Evolutionary conservation across 2,113 vertebrate genomes (phyloP), one percentile per base, ranked within the genome.

Genomic region (Archilochus colubris): DNA sequence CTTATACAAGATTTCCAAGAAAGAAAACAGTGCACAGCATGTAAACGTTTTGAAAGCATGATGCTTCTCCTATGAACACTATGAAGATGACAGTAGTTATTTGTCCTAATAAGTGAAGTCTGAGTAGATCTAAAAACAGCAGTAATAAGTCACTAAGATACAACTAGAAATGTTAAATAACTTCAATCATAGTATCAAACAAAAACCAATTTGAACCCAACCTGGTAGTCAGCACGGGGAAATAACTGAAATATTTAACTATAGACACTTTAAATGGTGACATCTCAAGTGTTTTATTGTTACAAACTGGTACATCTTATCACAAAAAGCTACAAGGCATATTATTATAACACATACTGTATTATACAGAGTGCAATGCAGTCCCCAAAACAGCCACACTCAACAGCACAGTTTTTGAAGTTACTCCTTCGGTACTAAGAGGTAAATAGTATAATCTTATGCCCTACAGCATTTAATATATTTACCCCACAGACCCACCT

Each of bases 231-330:
- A 80, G 27, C n/a, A 72, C 3, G 9, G 15, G 43, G 30, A 90
- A 86, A 72, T 14, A 57, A 23, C 24, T 50, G 7, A 76, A 70
- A 70, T 14, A 67, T 40, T 86, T 57, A 46, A 79, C 48, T 82
- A 72, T 5, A 86, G 64, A 96, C 76, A 66, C 67, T 75, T 94
- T 44, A 86, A 93, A 83, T 63, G 86, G 50, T 28, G 84, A 63
- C 57, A 77, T 95, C 95, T 97, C 57, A 95, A 94, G 80, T 85
- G 43, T 96, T 98, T 98, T 98, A 98, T 98, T 98, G 95, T 97
- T 98, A 98, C 96, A 98, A 98, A 98, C 95, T 86, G 91, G 91
- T 97, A 97, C 94, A 96, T 95, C 69, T 69, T 93, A 95, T 97
- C 97, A 98, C 97, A 97, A 98, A 97, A 97, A 95, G 93, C 91